Conservation (phyloP, 2,888 invertebrate species). For the Platycheirus rosarum region DNA sequence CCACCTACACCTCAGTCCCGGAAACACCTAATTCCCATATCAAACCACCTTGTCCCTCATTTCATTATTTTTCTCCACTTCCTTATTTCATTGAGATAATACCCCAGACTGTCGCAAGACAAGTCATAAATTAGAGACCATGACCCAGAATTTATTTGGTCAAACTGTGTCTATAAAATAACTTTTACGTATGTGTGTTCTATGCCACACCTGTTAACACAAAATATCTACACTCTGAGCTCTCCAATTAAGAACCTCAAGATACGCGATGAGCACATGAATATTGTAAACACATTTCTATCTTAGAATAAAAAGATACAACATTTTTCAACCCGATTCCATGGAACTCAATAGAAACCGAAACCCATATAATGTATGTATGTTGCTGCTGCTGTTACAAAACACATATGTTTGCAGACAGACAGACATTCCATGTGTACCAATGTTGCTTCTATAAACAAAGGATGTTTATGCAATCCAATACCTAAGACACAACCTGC, state of each 20-base stretch:
- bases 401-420: constrained; percentile 15
- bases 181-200: not conserved
- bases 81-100: constrained; percentile 3
- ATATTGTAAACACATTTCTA: constrained; percentile 48
- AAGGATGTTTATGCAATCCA: constrained; percentile 66
- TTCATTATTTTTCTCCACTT: constrained; percentile 2
- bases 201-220: constrained; percentile 18
- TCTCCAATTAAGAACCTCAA: not conserved
- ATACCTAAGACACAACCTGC: constrained; percentile 17
- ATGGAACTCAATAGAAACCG: constrained; percentile 49
- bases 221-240: not conserved
- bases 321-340: constrained; percentile 42
- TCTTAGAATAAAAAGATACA: constrained; percentile 20
- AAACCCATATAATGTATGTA: constrained; percentile 10
- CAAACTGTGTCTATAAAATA: constrained; percentile 32
- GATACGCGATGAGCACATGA: constrained; percentile 10
- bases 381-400: constrained; percentile 27
- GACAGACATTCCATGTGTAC: constrained; percentile 58
- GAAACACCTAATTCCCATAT: not conserved
- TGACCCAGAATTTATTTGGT: constrained; percentile 31
- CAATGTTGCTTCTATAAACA: constrained; percentile 45
- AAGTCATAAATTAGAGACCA: constrained; percentile 28
- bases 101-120: not conserved
- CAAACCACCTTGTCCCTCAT: constrained; percentile 4
- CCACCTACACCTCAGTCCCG: no score